phyloP scores from a whole-genome alignment of 2,113 vertebrate species.

The Epinephelus fuscoguttatus region DNA sequence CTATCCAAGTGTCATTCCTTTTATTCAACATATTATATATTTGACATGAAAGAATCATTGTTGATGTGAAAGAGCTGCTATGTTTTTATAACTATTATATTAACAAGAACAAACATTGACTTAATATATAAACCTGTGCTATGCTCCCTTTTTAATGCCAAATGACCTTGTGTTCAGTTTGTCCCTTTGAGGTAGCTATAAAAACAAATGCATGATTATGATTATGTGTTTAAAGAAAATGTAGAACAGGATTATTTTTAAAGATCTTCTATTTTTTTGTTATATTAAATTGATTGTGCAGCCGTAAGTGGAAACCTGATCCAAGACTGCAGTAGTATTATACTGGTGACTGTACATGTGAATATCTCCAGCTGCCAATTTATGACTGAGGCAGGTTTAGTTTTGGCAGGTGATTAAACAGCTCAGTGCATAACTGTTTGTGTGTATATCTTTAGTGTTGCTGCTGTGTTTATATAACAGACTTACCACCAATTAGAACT shows the following conservation, averaged over 20 bases:
- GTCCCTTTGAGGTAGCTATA: not conserved
- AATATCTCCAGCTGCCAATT: not conserved
- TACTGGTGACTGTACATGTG: not conserved
- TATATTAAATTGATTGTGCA: conserved; percentile 4
- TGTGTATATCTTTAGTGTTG: not conserved
- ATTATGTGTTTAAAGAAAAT: not conserved
- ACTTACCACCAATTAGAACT: not conserved
- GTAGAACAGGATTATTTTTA: not conserved
- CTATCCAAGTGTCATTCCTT: not conserved
- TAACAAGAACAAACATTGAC: conserved; percentile 23
- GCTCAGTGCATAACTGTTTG: too few species aligned
- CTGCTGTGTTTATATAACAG: not conserved
- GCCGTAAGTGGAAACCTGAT: not conserved
- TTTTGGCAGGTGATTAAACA: not conserved
- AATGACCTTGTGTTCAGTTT: not conserved
- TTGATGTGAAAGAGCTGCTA: not conserved
- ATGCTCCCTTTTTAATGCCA: not conserved
- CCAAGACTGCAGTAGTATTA: conserved; percentile 9
- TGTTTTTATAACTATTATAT: not conserved
- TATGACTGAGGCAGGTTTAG: not conserved
- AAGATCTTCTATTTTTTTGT: conserved; percentile 7
- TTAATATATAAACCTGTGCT: conserved; percentile 24
- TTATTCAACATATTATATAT: not conserved
- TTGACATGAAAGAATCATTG: not conserved
- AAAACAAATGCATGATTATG: not conserved